Conservation (phyloP, 2,113 vertebrate species). For the Dolichotis patagonum region DNA sequence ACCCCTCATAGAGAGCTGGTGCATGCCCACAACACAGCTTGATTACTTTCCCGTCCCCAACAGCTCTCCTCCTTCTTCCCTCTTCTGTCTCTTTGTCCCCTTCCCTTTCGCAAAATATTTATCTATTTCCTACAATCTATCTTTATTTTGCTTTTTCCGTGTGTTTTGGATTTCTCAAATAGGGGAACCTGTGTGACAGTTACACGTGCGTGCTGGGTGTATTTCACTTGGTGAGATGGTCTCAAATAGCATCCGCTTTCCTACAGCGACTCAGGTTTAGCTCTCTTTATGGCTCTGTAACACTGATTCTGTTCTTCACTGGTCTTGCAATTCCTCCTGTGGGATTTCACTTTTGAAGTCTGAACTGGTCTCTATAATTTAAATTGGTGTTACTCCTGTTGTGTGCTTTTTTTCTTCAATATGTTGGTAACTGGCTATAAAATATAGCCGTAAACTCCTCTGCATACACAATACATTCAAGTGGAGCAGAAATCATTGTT, state of each 20-base stretch:
- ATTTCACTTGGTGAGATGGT: background rate
- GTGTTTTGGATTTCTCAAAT: background rate
- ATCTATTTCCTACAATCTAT: background rate
- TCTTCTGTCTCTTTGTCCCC: background rate
- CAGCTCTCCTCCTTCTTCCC: background rate
- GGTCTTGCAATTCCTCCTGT: background rate
- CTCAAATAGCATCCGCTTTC: background rate
- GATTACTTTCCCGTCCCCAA: background rate
- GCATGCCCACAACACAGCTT: background rate
- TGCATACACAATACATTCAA: background rate
- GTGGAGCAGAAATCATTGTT: background rate
- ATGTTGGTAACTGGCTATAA: background rate
- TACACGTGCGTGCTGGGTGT: background rate
- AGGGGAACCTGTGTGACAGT: background rate
- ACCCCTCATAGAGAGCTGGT: no score
- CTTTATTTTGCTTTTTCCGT: background rate
- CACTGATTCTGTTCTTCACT: background rate
- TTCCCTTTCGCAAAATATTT: background rate
- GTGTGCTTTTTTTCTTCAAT: background rate
- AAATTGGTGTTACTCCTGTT: slow-evolving; percentile 26
- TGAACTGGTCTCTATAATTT: slow-evolving; percentile 50
- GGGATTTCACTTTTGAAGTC: slow-evolving; percentile 21
- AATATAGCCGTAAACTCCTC: background rate
- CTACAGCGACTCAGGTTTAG: background rate
- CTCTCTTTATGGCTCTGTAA: background rate